Evolutionary conservation across 2,797 vertebrate genomes (phyloP).

Genomic region (Petrocephalus sullivani): DNA sequence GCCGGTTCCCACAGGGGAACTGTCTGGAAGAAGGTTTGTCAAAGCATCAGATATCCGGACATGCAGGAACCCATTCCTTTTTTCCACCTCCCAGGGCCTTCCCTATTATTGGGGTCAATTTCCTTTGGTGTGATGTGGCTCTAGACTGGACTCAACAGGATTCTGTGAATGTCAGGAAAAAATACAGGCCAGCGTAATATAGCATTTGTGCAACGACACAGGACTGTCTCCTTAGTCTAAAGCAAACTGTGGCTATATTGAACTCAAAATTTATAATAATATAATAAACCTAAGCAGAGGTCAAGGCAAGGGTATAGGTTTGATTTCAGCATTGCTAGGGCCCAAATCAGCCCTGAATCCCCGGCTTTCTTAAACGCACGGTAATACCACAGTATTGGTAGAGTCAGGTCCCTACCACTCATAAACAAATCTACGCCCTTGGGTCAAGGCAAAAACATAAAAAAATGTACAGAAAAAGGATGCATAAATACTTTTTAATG

Average conservation of each 20-base stretch:
- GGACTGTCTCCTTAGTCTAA: not conserved
- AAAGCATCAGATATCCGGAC: not conserved
- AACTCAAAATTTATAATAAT: not conserved
- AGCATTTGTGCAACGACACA: too few species aligned
- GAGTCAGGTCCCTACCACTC: not conserved
- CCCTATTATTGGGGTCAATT: not conserved
- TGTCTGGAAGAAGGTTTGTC: not conserved
- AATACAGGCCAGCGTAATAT: not conserved
- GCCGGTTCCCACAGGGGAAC: not conserved
- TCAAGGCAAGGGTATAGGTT: not conserved
- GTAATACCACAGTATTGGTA: not conserved
- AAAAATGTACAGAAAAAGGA: not conserved
- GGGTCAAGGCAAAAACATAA: not conserved
- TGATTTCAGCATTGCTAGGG: not conserved
- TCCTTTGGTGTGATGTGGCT: not conserved
- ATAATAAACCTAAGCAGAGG: not conserved
- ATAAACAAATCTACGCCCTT: not conserved
- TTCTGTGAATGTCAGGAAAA: not conserved
- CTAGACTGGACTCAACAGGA: not conserved
- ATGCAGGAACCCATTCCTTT: slow-evolving; percentile 7
- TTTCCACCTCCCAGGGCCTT: not conserved
- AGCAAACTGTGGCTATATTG: not conserved
- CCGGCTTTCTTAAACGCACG: not conserved
- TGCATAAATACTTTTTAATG: not conserved
- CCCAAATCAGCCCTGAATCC: not conserved